These are phyloP conservation scores for Gambelia wislizenii DNA, from an alignment of 2,797 vertebrate genomes.

Conservation along the genomic window DNA sequence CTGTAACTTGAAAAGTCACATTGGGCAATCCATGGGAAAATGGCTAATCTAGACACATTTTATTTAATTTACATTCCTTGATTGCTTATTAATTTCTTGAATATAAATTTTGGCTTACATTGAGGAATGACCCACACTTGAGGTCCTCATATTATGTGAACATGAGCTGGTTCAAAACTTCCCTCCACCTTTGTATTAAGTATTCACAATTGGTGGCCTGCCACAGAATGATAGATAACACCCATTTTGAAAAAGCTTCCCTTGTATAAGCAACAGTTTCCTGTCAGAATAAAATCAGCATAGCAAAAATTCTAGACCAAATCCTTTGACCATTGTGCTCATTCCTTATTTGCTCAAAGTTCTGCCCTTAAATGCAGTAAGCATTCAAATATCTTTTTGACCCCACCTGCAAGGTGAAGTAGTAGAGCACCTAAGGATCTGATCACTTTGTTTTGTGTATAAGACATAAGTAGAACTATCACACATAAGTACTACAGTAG, in stretches of 20 bases:
- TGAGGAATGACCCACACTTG: background rate
- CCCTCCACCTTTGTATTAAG: background rate
- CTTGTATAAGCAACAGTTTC: background rate
- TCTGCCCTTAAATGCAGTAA: background rate
- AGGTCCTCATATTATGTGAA: no score
- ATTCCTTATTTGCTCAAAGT: background rate
- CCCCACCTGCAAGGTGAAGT: background rate
- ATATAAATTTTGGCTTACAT: background rate
- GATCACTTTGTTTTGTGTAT: background rate
- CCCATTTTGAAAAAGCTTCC: background rate
- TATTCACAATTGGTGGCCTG: background rate
- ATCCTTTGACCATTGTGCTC: background rate
- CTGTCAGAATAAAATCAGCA: background rate
- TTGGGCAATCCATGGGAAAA: background rate
- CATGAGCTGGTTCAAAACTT: background rate
- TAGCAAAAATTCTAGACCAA: background rate
- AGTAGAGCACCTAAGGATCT: background rate
- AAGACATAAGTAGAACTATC: no score
- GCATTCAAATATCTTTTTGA: background rate
- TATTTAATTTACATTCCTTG: background rate
- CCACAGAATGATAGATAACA: background rate
- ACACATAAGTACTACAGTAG: no score
- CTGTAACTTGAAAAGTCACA: background rate
- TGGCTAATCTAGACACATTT: background rate
- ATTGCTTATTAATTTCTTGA: background rate